Conservation (phyloP, 2,797 vertebrate species). For the Hylomyscus alleni region DNA sequence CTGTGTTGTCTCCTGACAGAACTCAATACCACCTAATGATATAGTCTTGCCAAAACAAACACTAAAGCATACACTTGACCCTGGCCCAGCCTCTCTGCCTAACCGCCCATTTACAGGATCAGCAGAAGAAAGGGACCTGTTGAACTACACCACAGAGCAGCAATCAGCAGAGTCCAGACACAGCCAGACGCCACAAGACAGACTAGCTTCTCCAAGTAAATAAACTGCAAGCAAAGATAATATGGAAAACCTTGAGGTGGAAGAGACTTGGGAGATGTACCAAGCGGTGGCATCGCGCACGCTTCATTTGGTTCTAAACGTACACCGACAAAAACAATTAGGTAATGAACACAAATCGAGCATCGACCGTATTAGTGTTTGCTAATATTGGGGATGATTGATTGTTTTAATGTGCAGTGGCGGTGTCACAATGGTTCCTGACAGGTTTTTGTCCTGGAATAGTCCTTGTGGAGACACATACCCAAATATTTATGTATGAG, state of each 20-base stretch:
- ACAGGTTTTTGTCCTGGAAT: conserved; percentile 33
- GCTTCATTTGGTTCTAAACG: background rate
- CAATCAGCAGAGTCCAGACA: background rate
- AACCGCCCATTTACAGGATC: background rate
- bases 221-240: background rate
- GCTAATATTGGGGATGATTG: background rate
- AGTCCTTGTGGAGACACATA: background rate
- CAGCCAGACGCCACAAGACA: background rate
- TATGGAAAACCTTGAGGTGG: background rate
- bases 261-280: background rate
- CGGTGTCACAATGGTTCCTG: background rate
- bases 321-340: background rate
- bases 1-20: background rate
- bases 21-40: background rate
- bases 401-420: background rate
- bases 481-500: conserved; percentile 43
- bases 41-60: background rate
- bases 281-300: background rate
- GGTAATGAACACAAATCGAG: background rate
- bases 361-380: background rate
- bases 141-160: background rate
- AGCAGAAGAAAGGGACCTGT: background rate
- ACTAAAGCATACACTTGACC: background rate
- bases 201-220: background rate
- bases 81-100: conserved; percentile 3